phyloP scores from a whole-genome alignment of 2,113 vertebrate genomes.

The Calonectris borealis region DNA sequence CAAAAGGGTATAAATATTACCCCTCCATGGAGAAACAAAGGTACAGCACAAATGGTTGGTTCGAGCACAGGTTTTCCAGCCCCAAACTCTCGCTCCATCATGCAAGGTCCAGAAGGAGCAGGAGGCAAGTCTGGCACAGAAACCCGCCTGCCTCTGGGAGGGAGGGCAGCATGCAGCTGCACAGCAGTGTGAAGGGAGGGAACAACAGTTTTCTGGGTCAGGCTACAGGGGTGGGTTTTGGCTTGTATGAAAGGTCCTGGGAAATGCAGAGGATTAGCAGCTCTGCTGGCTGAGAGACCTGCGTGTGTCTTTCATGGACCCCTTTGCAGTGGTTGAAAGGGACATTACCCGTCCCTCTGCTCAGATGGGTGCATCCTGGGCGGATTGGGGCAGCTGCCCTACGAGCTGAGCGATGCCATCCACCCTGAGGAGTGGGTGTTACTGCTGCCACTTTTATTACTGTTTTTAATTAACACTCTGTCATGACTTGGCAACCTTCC shows the following conservation, averaged over 20 bases:
- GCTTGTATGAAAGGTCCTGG: not conserved
- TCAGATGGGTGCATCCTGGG: not conserved
- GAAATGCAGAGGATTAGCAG: not conserved
- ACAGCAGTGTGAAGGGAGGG: not conserved
- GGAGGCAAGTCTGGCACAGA: not conserved
- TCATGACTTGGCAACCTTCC: not conserved
- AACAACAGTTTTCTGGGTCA: not conserved
- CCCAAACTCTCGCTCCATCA: not conserved
- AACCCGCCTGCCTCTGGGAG: not conserved
- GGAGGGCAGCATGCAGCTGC: not conserved
- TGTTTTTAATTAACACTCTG: not conserved
- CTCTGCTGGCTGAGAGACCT: not conserved
- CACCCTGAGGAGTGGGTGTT: not conserved
- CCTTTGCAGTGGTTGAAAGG: not conserved
- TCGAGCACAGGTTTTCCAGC: not conserved
- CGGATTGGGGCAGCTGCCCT: not conserved
- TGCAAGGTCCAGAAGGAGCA: not conserved
- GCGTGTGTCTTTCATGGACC: not conserved
- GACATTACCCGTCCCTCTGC: not conserved
- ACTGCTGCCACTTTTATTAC: not conserved
- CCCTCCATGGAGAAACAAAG: not conserved
- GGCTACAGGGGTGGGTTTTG: not conserved
- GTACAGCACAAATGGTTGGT: not conserved
- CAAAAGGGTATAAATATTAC: not conserved
- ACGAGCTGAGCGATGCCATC: not conserved